Percentiles rank a stretch among this genome's conserved stretches.
Evolutionary conservation across 2,888 invertebrate species (phyloP).

Genomic region (Spisula solida): DNA sequence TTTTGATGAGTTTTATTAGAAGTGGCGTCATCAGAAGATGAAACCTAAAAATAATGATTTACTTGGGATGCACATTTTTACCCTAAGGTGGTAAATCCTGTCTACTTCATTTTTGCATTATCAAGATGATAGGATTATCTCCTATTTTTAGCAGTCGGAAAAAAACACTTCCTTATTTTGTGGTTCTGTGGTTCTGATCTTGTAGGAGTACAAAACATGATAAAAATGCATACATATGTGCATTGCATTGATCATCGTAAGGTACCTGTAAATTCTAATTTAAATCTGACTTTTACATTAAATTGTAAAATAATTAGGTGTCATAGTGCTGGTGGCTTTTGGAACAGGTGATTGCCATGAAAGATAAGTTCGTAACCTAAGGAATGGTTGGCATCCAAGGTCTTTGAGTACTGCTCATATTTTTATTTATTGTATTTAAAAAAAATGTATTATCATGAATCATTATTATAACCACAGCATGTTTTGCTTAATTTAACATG

Average conservation of each 20-base stretch:
- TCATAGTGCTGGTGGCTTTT: not conserved
- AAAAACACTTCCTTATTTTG: not conserved
- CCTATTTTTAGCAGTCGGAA: not conserved
- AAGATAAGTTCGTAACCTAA: not conserved
- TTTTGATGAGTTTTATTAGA: too few species aligned
- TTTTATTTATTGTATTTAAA: not conserved
- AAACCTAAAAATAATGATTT: too few species aligned
- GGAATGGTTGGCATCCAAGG: not conserved
- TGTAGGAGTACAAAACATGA: not conserved
- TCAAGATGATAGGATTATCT: too few species aligned
- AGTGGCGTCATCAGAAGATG: too few species aligned
- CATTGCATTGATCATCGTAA: too few species aligned
- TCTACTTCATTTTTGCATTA: too few species aligned
- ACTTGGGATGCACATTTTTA: too few species aligned
- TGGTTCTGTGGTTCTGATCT: not conserved
- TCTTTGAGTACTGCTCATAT: not conserved
- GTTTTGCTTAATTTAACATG: not conserved
- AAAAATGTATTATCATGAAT: too few species aligned
- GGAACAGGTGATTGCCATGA: not conserved
- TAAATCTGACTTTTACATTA: not conserved
- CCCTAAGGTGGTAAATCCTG: too few species aligned
- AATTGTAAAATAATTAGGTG: not conserved
- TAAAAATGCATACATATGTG: not conserved
- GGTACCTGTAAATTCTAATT: not conserved
- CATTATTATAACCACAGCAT: not conserved